phyloP scores from a whole-genome alignment of 2,888 invertebrate genomes.

The Augochlorella aurata region DNA sequence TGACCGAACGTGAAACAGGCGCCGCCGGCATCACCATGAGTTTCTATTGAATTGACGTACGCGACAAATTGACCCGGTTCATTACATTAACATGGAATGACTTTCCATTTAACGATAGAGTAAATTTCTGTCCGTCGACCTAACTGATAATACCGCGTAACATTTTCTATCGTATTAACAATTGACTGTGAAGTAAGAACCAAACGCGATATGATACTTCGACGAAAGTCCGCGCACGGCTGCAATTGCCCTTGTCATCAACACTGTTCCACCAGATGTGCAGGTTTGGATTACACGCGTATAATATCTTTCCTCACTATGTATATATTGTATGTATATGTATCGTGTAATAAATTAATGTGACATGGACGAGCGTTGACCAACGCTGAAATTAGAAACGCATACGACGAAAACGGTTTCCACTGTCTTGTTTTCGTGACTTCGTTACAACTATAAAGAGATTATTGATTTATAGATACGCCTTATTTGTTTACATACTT shows the following conservation, averaged over 20 bases:
- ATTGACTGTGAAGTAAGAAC: slow-evolving; percentile 20
- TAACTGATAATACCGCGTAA: slow-evolving; percentile 18
- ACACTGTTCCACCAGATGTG: slow-evolving; percentile 79
- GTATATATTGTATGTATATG: background rate
- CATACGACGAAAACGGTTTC: background rate
- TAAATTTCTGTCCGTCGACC: background rate
- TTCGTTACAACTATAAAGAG: slow-evolving; percentile 17
- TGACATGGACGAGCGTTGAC: background rate
- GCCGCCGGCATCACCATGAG: slow-evolving; percentile 16
- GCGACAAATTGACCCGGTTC: slow-evolving; percentile 15
- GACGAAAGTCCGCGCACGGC: slow-evolving; percentile 72
- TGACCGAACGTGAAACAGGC: slow-evolving; percentile 5
- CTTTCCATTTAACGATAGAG: background rate
- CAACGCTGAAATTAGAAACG: background rate
- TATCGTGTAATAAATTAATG: background rate
- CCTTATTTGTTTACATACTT: slow-evolving; percentile 16
- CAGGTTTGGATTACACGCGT: slow-evolving; percentile 71
- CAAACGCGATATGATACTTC: slow-evolving; percentile 70
- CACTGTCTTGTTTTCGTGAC: background rate
- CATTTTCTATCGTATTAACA: slow-evolving; percentile 11
- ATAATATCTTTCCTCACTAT: background rate
- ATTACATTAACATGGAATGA: slow-evolving; percentile 12
- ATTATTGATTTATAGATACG: slow-evolving; percentile 43
- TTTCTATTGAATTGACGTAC: slow-evolving; percentile 10
- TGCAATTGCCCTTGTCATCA: slow-evolving; percentile 81